A percentile compares a stretch with the other conserved stretches of the same genome.
Conservation (phyloP, 2,797 vertebrate genomes). For the Nasua narica region DNA sequence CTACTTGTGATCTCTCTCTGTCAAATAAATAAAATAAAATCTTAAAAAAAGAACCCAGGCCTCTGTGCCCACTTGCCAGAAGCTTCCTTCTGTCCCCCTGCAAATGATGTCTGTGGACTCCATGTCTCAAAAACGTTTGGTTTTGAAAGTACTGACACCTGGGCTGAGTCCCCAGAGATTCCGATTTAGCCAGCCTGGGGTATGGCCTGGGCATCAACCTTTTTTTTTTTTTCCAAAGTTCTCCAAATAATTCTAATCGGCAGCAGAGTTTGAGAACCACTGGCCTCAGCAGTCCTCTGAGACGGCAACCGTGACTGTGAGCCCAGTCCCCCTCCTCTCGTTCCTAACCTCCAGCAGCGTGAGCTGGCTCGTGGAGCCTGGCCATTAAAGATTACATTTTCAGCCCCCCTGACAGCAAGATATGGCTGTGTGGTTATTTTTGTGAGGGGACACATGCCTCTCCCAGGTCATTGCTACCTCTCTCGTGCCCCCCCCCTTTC, state of each 20-base stretch:
- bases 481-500: neutral
- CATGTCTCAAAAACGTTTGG: neutral
- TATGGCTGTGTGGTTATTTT: neutral
- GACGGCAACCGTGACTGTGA: neutral
- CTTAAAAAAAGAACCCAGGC: too few relatives aligned
- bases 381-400: neutral
- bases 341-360: neutral
- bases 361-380: too few relatives aligned
- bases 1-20: too few relatives aligned
- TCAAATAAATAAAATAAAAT: too few relatives aligned
- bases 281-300: too few relatives aligned
- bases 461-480: neutral
- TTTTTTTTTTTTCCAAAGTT: neutral
- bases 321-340: neutral
- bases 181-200: neutral
- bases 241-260: neutral
- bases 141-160: neutral
- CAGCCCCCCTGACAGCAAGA: neutral
- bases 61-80: neutral
- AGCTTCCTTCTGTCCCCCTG: neutral
- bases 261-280: neutral
- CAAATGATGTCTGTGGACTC: neutral
- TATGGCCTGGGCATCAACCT: too few relatives aligned
- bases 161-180: neutral
- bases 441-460: neutral